Evolutionary conservation across 2,113 vertebrate genomes (phyloP).

Genomic region (Neotoma lepida): DNA sequence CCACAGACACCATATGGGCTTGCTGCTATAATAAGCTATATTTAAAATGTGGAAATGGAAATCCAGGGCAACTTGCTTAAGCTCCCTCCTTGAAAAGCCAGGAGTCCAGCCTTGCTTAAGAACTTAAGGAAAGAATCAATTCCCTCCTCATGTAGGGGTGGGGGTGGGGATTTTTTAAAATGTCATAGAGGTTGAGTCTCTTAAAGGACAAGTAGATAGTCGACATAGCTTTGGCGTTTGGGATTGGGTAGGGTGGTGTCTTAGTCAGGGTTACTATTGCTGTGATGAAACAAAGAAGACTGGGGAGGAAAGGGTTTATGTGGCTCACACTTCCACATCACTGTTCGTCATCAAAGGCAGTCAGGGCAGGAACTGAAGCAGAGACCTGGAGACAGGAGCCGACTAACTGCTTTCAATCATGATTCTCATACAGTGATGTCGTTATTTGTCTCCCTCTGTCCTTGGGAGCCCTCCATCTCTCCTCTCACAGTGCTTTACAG

Average conservation of each 20-base stretch:
- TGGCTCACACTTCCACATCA: neutral
- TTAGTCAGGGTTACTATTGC: neutral
- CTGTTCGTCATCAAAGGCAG: neutral
- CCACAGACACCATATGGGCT: neutral
- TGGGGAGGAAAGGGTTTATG: neutral
- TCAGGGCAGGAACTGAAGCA: neutral
- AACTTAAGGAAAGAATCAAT: neutral
- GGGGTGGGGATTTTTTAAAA: neutral
- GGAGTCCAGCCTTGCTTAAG: neutral
- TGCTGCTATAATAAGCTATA: neutral
- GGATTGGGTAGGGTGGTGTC: neutral
- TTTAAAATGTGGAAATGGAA: neutral
- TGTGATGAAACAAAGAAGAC: neutral
- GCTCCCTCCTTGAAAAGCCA: neutral
- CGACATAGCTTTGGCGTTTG: neutral
- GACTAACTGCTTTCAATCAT: neutral
- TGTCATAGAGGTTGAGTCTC: neutral
- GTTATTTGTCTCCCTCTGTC: neutral
- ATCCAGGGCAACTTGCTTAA: neutral
- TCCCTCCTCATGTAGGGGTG: neutral
- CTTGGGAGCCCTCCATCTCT: neutral
- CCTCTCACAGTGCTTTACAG: neutral
- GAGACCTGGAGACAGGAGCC: neutral
- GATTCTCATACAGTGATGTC: too few relatives aligned
- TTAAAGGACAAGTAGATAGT: neutral